These are phyloP conservation scores for Casuarius casuarius DNA, from an alignment of 2,113 vertebrate genomes.

Conservation along the genomic window DNA sequence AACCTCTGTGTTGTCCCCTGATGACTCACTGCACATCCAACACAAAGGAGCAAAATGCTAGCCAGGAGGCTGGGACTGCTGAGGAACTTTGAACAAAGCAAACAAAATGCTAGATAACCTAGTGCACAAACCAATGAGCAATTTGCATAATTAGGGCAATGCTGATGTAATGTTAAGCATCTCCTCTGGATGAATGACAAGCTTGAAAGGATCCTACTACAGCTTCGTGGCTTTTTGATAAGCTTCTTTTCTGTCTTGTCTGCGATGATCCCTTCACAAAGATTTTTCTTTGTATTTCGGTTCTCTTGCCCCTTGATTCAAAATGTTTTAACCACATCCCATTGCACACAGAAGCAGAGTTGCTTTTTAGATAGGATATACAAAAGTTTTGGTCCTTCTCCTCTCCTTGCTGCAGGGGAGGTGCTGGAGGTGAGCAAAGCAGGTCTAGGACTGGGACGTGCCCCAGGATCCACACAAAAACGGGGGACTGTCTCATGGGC, in stretches of 20 bases:
- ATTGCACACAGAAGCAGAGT: background rate
- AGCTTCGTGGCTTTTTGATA: background rate
- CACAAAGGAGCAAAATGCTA: background rate
- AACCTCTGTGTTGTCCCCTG: background rate
- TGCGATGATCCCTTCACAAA: background rate
- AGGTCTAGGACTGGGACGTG: background rate
- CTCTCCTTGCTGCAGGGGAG: background rate
- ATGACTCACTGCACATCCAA: accelerated
- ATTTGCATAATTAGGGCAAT: constrained; percentile 17
- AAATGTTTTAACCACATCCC: background rate
- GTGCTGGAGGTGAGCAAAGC: background rate
- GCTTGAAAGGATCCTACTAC: background rate
- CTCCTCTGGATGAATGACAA: background rate
- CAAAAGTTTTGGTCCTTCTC: background rate
- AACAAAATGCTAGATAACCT: background rate
- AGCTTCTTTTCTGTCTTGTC: background rate
- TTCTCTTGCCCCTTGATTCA: background rate
- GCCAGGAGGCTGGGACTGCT: background rate
- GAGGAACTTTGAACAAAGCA: background rate
- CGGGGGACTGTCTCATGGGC: background rate
- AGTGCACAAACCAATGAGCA: background rate
- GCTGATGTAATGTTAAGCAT: background rate
- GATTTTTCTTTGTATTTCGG: background rate
- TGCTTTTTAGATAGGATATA: background rate
- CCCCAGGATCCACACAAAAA: accelerated